These are phyloP conservation scores for Lycaena phlaeas DNA, from an alignment of 2,888 invertebrate species.

Conservation along the genomic window DNA sequence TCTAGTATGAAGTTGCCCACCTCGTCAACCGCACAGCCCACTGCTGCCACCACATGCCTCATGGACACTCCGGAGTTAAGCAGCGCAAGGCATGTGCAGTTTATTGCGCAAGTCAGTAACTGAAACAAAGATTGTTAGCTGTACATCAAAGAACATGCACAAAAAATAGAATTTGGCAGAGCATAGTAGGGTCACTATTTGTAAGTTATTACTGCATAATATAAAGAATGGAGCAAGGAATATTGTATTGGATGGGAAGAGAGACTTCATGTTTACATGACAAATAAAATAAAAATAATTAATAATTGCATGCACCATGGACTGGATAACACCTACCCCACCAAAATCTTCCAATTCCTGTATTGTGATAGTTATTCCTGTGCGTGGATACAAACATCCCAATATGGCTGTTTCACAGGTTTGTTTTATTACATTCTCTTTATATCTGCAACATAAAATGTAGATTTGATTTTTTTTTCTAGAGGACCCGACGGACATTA, in stretches of 20 bases:
- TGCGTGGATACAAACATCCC: constrained; percentile 83
- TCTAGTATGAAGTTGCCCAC: constrained; percentile 75
- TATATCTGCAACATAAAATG: constrained; percentile 61
- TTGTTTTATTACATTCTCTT: constrained; percentile 82
- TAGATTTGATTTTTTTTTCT: no score
- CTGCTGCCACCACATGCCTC: constrained; percentile 85
- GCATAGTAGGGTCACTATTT: no score
- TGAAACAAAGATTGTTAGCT: no score
- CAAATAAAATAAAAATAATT: no score
- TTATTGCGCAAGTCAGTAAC: constrained; percentile 86
- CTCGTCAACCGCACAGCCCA: constrained; percentile 79
- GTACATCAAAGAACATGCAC: no score
- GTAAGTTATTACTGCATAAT: no score
- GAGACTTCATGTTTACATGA: no score
- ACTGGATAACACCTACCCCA: constrained; percentile 79
- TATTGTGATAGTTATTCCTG: constrained; percentile 82
- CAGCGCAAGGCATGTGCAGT: constrained; percentile 86
- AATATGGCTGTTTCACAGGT: constrained; percentile 83
- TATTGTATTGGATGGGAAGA: no score
- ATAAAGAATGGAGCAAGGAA: no score
- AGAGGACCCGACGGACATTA: no score
- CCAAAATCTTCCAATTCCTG: constrained; percentile 91
- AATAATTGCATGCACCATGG: no score
- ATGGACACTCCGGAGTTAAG: constrained; percentile 88
- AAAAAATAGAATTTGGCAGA: no score